Conservation (phyloP, 2,797 vertebrate species). For the Rhynchonycteris naso region DNA sequence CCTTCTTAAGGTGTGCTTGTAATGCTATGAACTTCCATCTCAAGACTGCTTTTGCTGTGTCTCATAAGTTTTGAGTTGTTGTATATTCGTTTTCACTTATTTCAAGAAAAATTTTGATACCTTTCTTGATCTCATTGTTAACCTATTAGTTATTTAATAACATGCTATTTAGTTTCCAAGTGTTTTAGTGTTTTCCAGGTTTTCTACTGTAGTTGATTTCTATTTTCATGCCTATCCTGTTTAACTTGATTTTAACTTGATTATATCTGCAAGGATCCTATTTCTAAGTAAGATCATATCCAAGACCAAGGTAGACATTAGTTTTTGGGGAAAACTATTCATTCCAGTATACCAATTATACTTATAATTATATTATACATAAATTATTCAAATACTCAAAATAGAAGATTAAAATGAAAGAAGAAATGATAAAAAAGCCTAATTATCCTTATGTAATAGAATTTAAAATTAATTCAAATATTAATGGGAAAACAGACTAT, state of each 20-base stretch:
- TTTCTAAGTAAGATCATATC: neutral
- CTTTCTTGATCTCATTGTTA: too few relatives aligned
- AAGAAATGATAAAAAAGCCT: neutral
- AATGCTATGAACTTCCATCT: too few relatives aligned
- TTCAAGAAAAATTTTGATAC: too few relatives aligned
- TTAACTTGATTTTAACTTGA: neutral
- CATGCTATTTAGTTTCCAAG: too few relatives aligned
- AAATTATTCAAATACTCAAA: neutral
- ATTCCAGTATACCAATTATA: neutral
- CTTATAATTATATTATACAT: neutral
- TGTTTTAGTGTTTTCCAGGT: too few relatives aligned
- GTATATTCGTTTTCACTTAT: too few relatives aligned
- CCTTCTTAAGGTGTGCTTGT: too few relatives aligned
- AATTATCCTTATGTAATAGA: neutral
- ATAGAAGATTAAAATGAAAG: neutral
- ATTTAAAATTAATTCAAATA: neutral
- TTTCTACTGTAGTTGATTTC: too few relatives aligned
- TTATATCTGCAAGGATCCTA: neutral
- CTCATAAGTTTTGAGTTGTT: too few relatives aligned
- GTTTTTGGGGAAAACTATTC: neutral
- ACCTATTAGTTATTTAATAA: too few relatives aligned
- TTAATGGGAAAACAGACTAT: neutral
- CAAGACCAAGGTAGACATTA: neutral
- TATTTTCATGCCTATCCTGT: neutral
- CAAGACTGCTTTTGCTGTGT: too few relatives aligned